Evolutionary conservation across 2,888 invertebrate genomes (phyloP).

Genomic region (Andrena marginata): DNA sequence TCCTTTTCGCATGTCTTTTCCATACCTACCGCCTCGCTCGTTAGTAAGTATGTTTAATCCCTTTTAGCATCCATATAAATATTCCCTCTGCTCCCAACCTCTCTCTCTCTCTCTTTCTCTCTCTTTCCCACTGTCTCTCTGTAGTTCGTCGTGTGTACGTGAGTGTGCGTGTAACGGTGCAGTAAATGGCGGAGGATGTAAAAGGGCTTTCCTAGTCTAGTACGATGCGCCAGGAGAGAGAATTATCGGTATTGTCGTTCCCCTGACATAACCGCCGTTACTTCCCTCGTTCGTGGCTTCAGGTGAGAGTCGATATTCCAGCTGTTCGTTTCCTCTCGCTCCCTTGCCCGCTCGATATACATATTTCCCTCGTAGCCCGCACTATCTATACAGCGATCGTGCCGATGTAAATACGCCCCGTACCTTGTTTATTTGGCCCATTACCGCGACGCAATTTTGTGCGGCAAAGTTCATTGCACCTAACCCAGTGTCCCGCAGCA

Average conservation of each 20-base stretch:
- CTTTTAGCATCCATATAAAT: not conserved
- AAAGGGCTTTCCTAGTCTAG: conserved; percentile 55
- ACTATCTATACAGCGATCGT: conserved; percentile 1
- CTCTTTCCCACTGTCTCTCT: not conserved
- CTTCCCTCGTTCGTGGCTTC: conserved; percentile 59
- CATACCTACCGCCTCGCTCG: not conserved
- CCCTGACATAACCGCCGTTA: conserved; percentile 72
- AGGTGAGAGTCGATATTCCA: conserved; percentile 60
- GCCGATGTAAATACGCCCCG: conserved; percentile 40
- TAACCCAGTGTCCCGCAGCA: conserved; percentile 32
- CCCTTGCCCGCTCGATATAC: conserved; percentile 15
- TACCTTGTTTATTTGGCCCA: conserved; percentile 41
- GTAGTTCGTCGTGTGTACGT: conserved; percentile 12
- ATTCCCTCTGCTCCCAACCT: not conserved
- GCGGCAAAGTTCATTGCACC: conserved; percentile 61
- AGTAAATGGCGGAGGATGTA: conserved; percentile 64
- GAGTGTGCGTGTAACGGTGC: conserved; percentile 59
- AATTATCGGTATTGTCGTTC: conserved; percentile 61
- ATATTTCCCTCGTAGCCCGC: conserved; percentile 23
- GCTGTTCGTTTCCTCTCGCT: conserved; percentile 46
- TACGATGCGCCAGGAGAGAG: conserved; percentile 45
- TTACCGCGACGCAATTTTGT: conserved; percentile 46
- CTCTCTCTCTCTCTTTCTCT: conserved; percentile 14
- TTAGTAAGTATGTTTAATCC: conserved; percentile 39
- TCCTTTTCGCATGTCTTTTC: conserved; percentile 47